These are phyloP conservation scores for Clepsis dumicolana DNA, from an alignment of 2,888 invertebrate genomes.

Conservation along the genomic window DNA sequence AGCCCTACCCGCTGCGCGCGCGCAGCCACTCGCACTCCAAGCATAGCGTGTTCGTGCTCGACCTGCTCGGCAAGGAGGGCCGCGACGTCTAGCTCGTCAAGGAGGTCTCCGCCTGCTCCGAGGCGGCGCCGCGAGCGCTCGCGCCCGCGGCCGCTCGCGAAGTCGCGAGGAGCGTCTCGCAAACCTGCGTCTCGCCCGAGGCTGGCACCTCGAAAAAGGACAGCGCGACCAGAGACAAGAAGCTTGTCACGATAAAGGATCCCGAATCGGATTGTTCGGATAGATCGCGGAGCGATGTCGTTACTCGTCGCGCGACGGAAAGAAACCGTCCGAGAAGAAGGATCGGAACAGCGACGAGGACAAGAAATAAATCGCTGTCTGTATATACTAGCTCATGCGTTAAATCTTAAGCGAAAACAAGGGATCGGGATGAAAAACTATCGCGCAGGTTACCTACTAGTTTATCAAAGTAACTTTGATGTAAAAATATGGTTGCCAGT, in stretches of 20 bases:
- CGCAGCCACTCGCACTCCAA: not conserved
- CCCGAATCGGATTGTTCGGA: not conserved
- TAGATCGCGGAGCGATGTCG: not conserved
- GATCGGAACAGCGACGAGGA: not conserved
- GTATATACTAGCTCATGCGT: not conserved
- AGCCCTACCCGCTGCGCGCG: not conserved
- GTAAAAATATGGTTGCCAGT: not conserved
- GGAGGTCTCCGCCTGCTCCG: not conserved
- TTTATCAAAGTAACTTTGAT: not conserved
- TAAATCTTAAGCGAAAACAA: not conserved
- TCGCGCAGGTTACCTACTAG: not conserved
- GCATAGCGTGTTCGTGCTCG: not conserved
- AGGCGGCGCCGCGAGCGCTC: not conserved
- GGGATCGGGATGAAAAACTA: not conserved
- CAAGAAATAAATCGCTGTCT: not conserved
- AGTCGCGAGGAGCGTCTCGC: not conserved
- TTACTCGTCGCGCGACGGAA: not conserved
- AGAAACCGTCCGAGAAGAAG: not conserved
- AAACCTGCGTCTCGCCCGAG: not conserved
- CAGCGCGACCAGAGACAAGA: not conserved
- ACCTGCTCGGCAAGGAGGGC: not conserved
- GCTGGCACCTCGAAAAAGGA: not conserved
- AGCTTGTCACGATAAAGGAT: not conserved
- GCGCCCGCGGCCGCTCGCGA: not conserved
- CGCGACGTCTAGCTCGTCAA: not conserved